phyloP scores from a whole-genome alignment of 2,113 vertebrate genomes.

The Mobula hypostoma region DNA sequence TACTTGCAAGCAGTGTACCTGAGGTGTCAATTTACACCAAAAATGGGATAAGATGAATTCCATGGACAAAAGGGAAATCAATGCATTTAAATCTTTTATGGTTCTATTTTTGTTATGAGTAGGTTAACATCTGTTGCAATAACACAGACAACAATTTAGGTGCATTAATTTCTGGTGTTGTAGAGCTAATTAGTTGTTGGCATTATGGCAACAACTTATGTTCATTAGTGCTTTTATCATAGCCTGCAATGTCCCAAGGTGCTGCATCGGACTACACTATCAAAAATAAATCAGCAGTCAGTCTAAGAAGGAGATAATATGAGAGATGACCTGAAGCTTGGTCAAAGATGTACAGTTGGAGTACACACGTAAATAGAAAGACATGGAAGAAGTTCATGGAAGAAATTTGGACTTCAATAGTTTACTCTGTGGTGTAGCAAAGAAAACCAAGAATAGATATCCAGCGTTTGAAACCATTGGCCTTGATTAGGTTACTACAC shows the following conservation, averaged over 20 bases:
- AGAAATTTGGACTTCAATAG: background rate
- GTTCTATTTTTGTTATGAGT: background rate
- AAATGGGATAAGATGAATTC: background rate
- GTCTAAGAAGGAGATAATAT: background rate
- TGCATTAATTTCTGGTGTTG: background rate
- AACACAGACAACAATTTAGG: background rate
- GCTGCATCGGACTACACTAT: background rate
- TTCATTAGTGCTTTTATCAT: background rate
- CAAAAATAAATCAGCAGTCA: background rate
- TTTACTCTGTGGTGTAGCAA: background rate
- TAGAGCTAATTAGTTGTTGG: background rate
- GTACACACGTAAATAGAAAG: no score
- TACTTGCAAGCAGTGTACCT: background rate
- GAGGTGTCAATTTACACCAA: background rate
- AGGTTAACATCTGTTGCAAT: background rate
- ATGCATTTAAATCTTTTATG: background rate
- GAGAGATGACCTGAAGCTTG: no score
- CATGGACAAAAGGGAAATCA: background rate
- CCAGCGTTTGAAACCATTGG: no score
- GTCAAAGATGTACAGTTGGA: no score
- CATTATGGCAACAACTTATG: background rate
- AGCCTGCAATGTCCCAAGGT: background rate
- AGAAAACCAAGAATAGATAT: no score
- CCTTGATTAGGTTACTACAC: background rate
- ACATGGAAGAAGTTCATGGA: no score